Conservation (phyloP, 2,888 invertebrate genomes). For the Chloroclystis v-ata region DNA sequence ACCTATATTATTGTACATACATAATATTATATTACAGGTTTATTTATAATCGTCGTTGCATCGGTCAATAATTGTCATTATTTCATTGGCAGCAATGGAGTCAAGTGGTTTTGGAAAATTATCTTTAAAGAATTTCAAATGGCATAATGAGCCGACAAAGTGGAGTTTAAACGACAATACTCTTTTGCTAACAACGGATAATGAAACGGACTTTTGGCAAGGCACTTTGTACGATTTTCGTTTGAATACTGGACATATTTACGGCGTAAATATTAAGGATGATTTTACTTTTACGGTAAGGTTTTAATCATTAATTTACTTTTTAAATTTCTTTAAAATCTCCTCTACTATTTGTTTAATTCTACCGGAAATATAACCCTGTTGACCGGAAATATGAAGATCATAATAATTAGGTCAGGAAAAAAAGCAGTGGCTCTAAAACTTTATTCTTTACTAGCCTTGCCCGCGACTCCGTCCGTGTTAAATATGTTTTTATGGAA, state of each 20-base stretch:
- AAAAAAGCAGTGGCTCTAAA: no score
- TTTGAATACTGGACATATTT: constrained; percentile 54
- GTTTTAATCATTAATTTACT: not conserved
- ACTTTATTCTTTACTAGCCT: no score
- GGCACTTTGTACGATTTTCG: constrained; percentile 55
- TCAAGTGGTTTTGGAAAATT: constrained; percentile 8
- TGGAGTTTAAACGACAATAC: constrained; percentile 40
- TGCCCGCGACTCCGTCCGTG: no score
- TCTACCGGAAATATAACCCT: no score
- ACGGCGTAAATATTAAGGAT: constrained; percentile 44
- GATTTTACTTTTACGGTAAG: constrained; percentile 56
- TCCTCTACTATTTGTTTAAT: no score
- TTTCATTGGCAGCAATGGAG: constrained; percentile 9
- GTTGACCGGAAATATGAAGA: no score
- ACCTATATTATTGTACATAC: no score
- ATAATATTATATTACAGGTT: no score
- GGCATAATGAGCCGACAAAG: constrained; percentile 55
- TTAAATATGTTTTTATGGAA: no score
- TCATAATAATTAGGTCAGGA: no score
- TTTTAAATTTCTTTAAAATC: no score
- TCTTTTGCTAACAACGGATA: constrained; percentile 47
- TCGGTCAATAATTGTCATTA: not conserved
- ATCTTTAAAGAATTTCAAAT: constrained; percentile 40
- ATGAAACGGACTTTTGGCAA: constrained; percentile 63
- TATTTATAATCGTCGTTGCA: no score